Evolutionary conservation across 1,140 invertebrate genomes (phyloP), one percentile per base, ranked within the genome.

Genomic region (Listronotus oregonensis): DNA sequence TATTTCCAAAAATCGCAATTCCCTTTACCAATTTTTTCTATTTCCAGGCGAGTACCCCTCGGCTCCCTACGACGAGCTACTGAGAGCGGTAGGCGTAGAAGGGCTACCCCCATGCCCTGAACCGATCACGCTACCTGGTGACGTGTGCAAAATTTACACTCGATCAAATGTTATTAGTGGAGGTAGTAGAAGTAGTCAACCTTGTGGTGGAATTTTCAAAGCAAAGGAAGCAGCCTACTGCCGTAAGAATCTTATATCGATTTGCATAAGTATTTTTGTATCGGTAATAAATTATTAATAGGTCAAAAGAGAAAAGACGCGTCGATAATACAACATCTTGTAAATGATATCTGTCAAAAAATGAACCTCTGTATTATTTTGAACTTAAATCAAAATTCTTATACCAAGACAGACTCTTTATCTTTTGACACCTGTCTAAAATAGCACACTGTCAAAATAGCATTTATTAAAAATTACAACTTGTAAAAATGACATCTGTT

Each of bases 21-120:
- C 40, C 12, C 40, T 17, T 43, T 62, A 21, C 12, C 42, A 65
- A 43, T 49, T 66, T 52, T 57, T 56, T 54, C 64, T 50, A 59
- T 31, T 72, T 69, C 52, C 47, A 75, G 73, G 70, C 18, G 75
- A 79, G 80, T 82, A 83, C 73, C 81, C 83, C 0, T 80, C 80
- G 3, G 82, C 80, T 0, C 80, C 83, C 31, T 85, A 84, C 65
- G 82, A 83, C 50, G 79, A 81, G 65, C 72, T 85, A 6, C 76
- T 84, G 56, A 71, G 80, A 17, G 79, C 80, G 0, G 76, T 78
- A 12, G 80, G 82, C 52, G 74, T 80, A 1, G 81, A 82, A 31
- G 83, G 82, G 11, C 66, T 76, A 0, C 77, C 80, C 0, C 81
- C 82, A 8, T 85, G 83, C 67, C 78, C 81, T 3, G 79, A 82